These are phyloP conservation scores for Hippoglossus stenolepis DNA, from an alignment of 2,113 vertebrate species.

Conservation along the genomic window DNA sequence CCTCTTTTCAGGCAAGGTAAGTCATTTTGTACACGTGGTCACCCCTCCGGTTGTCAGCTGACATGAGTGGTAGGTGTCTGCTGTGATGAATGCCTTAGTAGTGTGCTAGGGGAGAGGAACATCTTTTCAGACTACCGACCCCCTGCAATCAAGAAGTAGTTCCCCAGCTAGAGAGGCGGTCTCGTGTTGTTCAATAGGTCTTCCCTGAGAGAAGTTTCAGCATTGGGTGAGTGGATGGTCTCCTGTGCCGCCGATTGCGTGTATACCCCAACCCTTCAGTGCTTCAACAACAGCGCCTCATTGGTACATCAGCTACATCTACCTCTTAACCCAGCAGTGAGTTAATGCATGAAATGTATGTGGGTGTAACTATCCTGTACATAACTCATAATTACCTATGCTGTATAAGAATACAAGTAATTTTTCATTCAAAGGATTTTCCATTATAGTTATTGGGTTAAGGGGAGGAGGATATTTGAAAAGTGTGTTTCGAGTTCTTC, in stretches of 20 bases:
- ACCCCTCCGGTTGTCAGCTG: slow-evolving; percentile 70
- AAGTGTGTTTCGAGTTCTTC: slow-evolving; percentile 77
- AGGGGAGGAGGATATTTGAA: slow-evolving; percentile 60
- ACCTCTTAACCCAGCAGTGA: slow-evolving; percentile 76
- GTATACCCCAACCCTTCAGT: slow-evolving; percentile 57
- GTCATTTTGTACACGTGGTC: slow-evolving; percentile 71
- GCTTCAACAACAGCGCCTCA: slow-evolving; percentile 30
- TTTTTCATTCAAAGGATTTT: slow-evolving; percentile 2
- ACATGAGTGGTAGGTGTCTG: slow-evolving; percentile 78
- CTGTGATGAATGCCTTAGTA: slow-evolving; percentile 80
- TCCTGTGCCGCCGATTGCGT: slow-evolving; percentile 58
- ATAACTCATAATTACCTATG: slow-evolving; percentile 33
- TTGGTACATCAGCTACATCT: slow-evolving; percentile 71
- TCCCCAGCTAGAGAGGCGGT: slow-evolving; percentile 65
- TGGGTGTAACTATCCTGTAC: slow-evolving; percentile 78
- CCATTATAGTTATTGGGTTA: slow-evolving; percentile 1
- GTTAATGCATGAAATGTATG: slow-evolving; percentile 79
- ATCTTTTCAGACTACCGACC: slow-evolving; percentile 70
- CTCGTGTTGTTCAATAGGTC: slow-evolving; percentile 78
- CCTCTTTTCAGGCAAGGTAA: slow-evolving; percentile 84
- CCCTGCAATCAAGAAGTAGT: slow-evolving; percentile 76
- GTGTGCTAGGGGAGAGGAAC: slow-evolving; percentile 76
- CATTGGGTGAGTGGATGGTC: slow-evolving; percentile 73
- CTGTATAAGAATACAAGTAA: slow-evolving; percentile 21
- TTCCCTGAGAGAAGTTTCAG: slow-evolving; percentile 62